Evolutionary conservation across 2,888 invertebrate species (phyloP).

Genomic region (Morpho helenor): DNA sequence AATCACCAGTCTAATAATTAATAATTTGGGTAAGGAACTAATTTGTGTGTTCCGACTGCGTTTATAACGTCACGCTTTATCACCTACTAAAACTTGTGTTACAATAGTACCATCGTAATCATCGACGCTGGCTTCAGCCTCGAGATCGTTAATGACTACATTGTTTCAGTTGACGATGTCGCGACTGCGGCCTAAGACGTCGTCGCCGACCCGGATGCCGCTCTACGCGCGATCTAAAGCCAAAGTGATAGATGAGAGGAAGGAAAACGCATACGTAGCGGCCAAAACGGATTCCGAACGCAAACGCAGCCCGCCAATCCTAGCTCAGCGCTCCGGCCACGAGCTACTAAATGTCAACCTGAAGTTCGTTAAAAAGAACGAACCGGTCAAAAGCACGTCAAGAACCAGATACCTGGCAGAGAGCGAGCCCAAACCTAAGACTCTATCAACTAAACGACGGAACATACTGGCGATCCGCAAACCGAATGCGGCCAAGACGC

Average conservation of each 20-base stretch:
- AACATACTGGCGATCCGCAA: conserved; percentile 65
- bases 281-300: conserved; percentile 55
- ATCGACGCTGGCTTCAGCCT: neutral
- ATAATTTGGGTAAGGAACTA: conserved; percentile 56
- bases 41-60: conserved; percentile 45
- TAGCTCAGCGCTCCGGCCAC: conserved; percentile 52
- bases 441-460: conserved; percentile 55
- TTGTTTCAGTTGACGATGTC: conserved; percentile 63
- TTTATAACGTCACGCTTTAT: conserved; percentile 42
- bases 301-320: conserved; percentile 35
- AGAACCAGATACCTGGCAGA: conserved; percentile 54
- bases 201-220: conserved; percentile 55
- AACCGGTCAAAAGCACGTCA: conserved; percentile 51
- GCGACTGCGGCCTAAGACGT: conserved; percentile 60
- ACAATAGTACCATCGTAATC: conserved; percentile 1
- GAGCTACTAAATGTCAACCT: conserved; percentile 50
- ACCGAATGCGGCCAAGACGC: conserved; percentile 61
- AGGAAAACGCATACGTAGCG: conserved; percentile 67
- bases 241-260: conserved; percentile 65
- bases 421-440: conserved; percentile 61
- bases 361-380: conserved; percentile 54
- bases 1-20: conserved; percentile 50
- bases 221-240: conserved; percentile 60
- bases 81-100: conserved; percentile 37
- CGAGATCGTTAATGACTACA: conserved; percentile 6